A percentile compares a stretch with the other conserved stretches of the same genome.
These are phyloP conservation scores for Diachasma alloeum DNA, from an alignment of 1,140 invertebrate species.

Conservation along the genomic window DNA sequence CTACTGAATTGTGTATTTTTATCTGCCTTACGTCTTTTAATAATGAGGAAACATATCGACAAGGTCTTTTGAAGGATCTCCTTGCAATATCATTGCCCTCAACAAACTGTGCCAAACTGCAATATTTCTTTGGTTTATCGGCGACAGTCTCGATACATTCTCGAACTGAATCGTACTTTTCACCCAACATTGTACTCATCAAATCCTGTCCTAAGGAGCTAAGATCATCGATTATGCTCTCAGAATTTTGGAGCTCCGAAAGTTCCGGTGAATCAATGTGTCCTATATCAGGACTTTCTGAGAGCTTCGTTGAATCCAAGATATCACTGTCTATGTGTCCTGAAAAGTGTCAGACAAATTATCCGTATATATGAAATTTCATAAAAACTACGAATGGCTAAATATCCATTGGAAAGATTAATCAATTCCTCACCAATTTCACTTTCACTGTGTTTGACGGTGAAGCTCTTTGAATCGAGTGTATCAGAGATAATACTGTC, in stretches of 20 bases:
- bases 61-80: slow-evolving; percentile 72
- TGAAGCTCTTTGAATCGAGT: slow-evolving; percentile 51
- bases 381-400: neutral
- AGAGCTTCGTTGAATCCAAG: slow-evolving; percentile 54
- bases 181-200: slow-evolving; percentile 68
- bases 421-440: slow-evolving; percentile 53
- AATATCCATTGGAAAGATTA: neutral
- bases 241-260: slow-evolving; percentile 77
- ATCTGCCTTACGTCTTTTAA: slow-evolving; percentile 32
- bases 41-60: slow-evolving; percentile 30
- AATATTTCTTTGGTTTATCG: slow-evolving; percentile 70
- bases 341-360: slow-evolving; percentile 50
- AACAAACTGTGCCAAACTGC: slow-evolving; percentile 78
- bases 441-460: slow-evolving; percentile 56
- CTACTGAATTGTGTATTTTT: neutral
- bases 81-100: slow-evolving; percentile 83
- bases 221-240: slow-evolving; percentile 79
- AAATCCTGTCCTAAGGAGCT: slow-evolving; percentile 76
- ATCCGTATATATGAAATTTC: slow-evolving; percentile 38
- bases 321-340: slow-evolving; percentile 58
- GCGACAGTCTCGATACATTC: slow-evolving; percentile 50
- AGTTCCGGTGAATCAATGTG: slow-evolving; percentile 84
- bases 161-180: slow-evolving; percentile 62
- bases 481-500: slow-evolving; percentile 54
- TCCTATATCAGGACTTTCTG: slow-evolving; percentile 66